Percentiles rank a stretch among this genome's conserved stretches.
phyloP scores from a whole-genome alignment of 2,888 invertebrate genomes.

The Metacarcinus magister region DNA sequence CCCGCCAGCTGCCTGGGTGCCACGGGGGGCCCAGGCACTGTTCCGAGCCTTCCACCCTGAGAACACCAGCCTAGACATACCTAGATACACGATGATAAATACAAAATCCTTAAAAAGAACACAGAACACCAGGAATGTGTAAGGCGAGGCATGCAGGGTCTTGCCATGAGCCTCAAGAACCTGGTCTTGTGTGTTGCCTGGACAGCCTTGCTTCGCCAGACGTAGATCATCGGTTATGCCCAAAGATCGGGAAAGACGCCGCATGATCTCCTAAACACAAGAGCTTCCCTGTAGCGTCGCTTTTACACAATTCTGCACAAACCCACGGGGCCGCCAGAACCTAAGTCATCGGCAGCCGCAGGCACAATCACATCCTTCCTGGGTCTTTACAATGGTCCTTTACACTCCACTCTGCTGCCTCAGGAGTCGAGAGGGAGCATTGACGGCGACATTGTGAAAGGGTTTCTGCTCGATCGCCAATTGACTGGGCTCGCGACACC shows the following conservation, averaged over 20 bases:
- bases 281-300: constrained; percentile 1
- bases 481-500: constrained; percentile 44
- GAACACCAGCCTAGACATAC: neutral
- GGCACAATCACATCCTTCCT: neutral
- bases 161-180: neutral
- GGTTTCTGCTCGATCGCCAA: constrained; percentile 41
- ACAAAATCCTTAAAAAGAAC: neutral
- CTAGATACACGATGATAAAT: neutral
- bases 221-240: neutral
- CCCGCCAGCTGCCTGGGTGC: constrained; percentile 54
- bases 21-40: constrained; percentile 55
- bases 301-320: neutral
- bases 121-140: neutral
- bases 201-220: neutral
- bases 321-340: constrained; percentile 1
- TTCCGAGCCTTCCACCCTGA: neutral
- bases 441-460: constrained; percentile 27
- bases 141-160: neutral
- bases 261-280: neutral
- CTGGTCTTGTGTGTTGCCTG: neutral
- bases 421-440: constrained; percentile 27
- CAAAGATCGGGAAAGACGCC: neutral
- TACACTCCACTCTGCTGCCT: neutral
- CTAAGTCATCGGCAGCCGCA: neutral
- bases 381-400: neutral